These are phyloP conservation scores for Urocyon cinereoargenteus DNA, from an alignment of 2,797 vertebrate species.

Conservation along the genomic window DNA sequence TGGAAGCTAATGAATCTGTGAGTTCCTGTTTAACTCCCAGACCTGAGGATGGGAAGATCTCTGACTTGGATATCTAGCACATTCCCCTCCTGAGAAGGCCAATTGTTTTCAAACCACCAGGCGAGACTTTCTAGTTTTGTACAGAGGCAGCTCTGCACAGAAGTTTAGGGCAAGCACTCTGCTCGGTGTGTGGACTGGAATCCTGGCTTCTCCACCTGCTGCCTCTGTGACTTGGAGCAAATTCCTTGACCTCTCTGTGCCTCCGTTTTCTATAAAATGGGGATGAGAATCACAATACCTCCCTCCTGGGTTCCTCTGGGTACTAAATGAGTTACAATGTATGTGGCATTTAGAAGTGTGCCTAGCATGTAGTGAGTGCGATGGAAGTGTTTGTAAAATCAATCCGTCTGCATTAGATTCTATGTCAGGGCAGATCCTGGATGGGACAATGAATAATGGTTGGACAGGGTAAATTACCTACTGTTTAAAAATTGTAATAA, in stretches of 20 bases:
- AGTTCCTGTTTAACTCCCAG: neutral
- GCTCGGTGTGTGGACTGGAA: neutral
- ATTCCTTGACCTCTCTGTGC: neutral
- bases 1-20: neutral
- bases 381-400: neutral
- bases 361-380: neutral
- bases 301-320: neutral
- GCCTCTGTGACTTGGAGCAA: neutral
- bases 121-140: neutral
- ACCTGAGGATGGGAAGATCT: neutral
- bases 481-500: neutral
- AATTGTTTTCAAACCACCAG: neutral
- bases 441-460: neutral
- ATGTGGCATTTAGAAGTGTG: neutral
- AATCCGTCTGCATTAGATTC: neutral
- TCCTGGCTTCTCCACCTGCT: neutral
- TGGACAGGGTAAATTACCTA: neutral
- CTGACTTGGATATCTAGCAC: neutral
- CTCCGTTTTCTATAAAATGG: neutral
- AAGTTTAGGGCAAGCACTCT: neutral
- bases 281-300: neutral
- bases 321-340: neutral
- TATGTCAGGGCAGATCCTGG: neutral
- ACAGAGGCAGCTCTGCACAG: rapidly evolving
- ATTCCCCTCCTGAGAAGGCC: neutral